A percentile compares a stretch with the other conserved stretches of the same genome.
Evolutionary conservation across 2,113 vertebrate species (phyloP).

Genomic region (Ia io): DNA sequence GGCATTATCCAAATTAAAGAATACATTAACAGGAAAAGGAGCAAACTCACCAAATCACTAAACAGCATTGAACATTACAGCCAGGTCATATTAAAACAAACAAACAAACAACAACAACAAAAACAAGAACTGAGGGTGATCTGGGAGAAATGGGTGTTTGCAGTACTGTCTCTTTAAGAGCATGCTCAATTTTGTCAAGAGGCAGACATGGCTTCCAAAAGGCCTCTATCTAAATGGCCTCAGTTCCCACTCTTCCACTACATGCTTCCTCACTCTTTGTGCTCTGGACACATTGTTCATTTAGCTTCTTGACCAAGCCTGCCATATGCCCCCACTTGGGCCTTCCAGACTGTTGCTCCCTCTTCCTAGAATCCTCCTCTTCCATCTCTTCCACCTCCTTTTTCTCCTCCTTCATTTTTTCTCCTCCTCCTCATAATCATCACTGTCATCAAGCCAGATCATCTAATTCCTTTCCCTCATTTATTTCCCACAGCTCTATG

Average conservation of each 20-base stretch:
- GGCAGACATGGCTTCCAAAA: neutral
- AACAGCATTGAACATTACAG: neutral
- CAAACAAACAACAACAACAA: neutral
- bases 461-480: neutral
- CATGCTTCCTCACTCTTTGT: fast-evolving
- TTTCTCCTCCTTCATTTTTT: neutral
- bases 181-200: neutral
- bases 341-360: fast-evolving
- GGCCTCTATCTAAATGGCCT: no score
- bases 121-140: neutral
- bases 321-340: no score
- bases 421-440: neutral
- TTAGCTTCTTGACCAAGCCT: neutral
- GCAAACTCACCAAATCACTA: neutral
- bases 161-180: neutral
- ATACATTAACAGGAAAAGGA: neutral
- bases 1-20: neutral
- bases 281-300: neutral
- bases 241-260: neutral
- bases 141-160: neutral
- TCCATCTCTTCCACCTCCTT: neutral
- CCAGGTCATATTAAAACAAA: no score
- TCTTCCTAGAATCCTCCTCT: neutral
- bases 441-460: neutral
- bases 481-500: neutral